These are phyloP conservation scores for Philaenus spumarius DNA, from an alignment of 1,140 invertebrate species.

Conservation along the genomic window DNA sequence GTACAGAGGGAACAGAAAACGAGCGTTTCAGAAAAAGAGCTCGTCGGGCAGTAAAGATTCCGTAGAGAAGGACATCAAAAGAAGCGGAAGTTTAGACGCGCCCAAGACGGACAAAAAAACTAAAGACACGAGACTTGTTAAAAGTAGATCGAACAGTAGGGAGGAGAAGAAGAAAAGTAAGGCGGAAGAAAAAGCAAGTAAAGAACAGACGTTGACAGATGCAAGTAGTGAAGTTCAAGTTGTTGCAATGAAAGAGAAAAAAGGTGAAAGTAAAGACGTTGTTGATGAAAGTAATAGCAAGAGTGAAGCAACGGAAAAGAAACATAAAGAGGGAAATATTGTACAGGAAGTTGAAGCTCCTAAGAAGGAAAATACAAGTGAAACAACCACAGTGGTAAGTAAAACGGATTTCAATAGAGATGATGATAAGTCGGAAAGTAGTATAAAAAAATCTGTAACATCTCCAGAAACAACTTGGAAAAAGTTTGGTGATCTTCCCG, in stretches of 20 bases:
- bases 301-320: too few relatives aligned
- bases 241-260: not conserved
- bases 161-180: slow-evolving; percentile 15
- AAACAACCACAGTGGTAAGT: not conserved
- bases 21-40: slow-evolving; percentile 30
- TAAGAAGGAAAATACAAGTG: slow-evolving; percentile 9
- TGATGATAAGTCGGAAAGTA: slow-evolving; percentile 26
- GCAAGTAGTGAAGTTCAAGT: not conserved
- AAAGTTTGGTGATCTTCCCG: slow-evolving; percentile 36
- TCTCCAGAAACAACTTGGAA: slow-evolving; percentile 52
- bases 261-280: not conserved
- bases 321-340: not conserved
- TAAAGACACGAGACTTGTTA: slow-evolving; percentile 7
- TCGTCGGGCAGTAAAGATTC: slow-evolving; percentile 31
- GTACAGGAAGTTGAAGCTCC: slow-evolving; percentile 1
- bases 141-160: not conserved
- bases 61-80: slow-evolving; percentile 23
- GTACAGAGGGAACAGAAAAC: slow-evolving; percentile 30
- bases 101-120: slow-evolving; percentile 16
- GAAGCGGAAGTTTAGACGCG: slow-evolving; percentile 21
- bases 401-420: not conserved
- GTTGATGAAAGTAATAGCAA: too few relatives aligned
- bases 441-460: slow-evolving; percentile 38
- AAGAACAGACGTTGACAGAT: slow-evolving; percentile 7
- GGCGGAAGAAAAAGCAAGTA: slow-evolving; percentile 12